phyloP scores from a whole-genome alignment of 1,140 invertebrate genomes.

The Heliconius congener region DNA sequence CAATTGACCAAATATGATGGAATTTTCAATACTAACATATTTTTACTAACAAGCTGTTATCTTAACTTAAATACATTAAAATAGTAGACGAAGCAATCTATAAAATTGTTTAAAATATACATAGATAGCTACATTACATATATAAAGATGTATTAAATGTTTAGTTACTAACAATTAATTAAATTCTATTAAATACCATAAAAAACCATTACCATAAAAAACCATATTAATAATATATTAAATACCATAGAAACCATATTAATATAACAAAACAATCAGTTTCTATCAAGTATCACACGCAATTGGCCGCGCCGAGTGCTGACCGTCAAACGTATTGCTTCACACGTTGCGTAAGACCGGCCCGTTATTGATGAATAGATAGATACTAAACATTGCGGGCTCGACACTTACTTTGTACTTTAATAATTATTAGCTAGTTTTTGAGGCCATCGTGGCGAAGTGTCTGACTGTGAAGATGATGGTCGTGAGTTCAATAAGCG shows the following conservation, averaged over 20 bases:
- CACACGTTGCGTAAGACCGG: conserved; percentile 35
- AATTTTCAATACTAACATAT: background rate
- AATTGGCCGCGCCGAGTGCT: conserved; percentile 8
- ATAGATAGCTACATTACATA: too few relatives aligned
- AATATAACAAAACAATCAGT: background rate
- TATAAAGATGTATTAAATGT: too few relatives aligned
- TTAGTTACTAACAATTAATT: too few relatives aligned
- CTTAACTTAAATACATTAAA: background rate
- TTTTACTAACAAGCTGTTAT: background rate
- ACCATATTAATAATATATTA: too few relatives aligned
- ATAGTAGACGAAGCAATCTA: too few relatives aligned
- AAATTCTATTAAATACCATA: too few relatives aligned
- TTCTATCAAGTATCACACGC: conserved; percentile 13
- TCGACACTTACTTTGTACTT: background rate
- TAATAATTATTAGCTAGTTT: background rate
- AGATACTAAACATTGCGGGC: conserved; percentile 20
- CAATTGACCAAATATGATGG: conserved; percentile 4
- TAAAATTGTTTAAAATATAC: too few relatives aligned
- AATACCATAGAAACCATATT: too few relatives aligned
- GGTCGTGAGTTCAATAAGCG: too few relatives aligned
- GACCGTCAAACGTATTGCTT: conserved; percentile 38
- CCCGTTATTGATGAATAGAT: conserved; percentile 30
- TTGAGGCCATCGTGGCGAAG: too few relatives aligned
- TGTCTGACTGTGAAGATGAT: too few relatives aligned
- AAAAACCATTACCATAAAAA: too few relatives aligned